phyloP scores from a whole-genome alignment of 1,140 invertebrate species.

The Tetragnatha versicolor region DNA sequence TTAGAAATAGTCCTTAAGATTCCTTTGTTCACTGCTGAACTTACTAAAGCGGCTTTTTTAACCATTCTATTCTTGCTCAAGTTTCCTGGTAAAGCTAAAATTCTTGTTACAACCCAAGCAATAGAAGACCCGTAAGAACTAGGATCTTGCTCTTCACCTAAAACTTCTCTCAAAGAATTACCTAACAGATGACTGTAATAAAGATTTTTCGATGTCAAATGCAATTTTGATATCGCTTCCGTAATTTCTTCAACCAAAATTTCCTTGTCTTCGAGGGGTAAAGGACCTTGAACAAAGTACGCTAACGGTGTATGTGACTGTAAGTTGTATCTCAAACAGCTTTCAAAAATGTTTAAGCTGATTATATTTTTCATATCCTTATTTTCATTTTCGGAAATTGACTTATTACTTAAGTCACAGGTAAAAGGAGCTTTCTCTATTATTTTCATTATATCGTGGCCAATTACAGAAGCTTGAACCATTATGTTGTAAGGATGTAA shows the following conservation, averaged over 20 bases:
- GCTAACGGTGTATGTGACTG: background rate
- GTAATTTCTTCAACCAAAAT: background rate
- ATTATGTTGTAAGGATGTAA: background rate
- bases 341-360: background rate
- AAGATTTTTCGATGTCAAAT: too few species aligned
- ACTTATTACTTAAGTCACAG: background rate
- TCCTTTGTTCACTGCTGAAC: background rate
- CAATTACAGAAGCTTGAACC: conserved; percentile 2
- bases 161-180: background rate
- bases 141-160: too few species aligned
- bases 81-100: too few species aligned
- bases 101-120: too few species aligned
- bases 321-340: background rate
- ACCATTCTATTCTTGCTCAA: too few species aligned
- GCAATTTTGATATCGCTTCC: too few species aligned
- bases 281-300: background rate
- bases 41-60: background rate
- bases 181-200: too few species aligned
- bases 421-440: background rate
- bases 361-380: background rate
- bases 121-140: too few species aligned
- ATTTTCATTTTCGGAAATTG: too few species aligned
- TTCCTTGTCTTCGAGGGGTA: background rate
- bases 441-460: background rate
- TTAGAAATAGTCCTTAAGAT: conserved; percentile 9